These are phyloP conservation scores for Somateria mollissima DNA, from an alignment of 2,797 vertebrate species.

Conservation along the genomic window DNA sequence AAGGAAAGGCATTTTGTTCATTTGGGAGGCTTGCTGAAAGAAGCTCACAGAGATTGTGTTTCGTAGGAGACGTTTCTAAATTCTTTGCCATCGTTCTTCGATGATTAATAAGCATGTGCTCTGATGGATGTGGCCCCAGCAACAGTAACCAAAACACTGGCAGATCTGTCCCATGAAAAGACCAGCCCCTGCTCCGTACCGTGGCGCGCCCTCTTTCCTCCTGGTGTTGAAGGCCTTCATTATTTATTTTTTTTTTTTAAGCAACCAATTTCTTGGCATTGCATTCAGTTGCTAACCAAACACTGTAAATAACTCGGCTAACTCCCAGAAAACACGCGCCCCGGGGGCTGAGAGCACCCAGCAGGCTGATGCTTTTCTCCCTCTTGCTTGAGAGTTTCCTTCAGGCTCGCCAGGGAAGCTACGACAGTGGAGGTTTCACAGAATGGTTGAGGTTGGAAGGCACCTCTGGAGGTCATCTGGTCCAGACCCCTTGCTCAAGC, in stretches of 20 bases:
- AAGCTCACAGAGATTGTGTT: not conserved
- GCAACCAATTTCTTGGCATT: not conserved
- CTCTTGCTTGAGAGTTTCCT: not conserved
- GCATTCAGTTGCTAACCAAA: slow-evolving; percentile 14
- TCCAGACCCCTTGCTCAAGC: too few species aligned
- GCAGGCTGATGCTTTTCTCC: not conserved
- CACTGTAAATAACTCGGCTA: not conserved
- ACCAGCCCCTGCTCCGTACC: not conserved
- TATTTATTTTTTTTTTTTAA: not conserved
- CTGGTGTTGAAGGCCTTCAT: not conserved
- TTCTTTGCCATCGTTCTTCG: not conserved
- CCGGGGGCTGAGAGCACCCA: not conserved
- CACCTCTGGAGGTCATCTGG: not conserved
- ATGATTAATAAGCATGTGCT: not conserved
- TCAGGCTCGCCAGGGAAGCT: accelerated
- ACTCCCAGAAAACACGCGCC: not conserved
- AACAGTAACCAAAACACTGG: not conserved
- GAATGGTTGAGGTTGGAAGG: not conserved
- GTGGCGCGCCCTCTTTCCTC: not conserved
- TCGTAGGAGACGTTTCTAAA: not conserved
- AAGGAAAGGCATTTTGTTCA: not conserved
- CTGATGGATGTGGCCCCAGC: not conserved
- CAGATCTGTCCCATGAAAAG: not conserved
- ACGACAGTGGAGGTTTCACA: not conserved
- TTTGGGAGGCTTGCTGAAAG: not conserved